A percentile compares a stretch with the other conserved stretches of the same genome.
phyloP scores from a whole-genome alignment of 2,888 invertebrate species.

The Periphyllus acericola region DNA sequence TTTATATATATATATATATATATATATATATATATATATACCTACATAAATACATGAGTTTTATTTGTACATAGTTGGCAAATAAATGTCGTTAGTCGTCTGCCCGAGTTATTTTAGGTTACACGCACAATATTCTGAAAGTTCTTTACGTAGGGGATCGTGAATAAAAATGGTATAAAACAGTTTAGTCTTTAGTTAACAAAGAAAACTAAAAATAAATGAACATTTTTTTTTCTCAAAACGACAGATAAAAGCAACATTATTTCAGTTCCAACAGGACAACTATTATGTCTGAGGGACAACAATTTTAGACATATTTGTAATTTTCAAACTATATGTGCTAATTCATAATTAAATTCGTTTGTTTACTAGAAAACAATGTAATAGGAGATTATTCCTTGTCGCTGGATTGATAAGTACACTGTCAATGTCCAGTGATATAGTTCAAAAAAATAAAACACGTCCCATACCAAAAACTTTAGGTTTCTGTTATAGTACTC shows the following conservation, averaged over 20 bases:
- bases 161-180: neutral
- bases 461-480: too few relatives aligned
- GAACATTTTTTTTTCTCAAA: neutral
- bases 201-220: neutral
- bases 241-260: neutral
- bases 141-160: neutral
- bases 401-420: neutral
- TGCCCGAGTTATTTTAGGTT: constrained; percentile 17
- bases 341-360: neutral
- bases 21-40: too few relatives aligned
- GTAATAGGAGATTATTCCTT: too few relatives aligned
- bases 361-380: neutral
- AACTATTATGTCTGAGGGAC: neutral
- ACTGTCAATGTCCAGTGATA: neutral
- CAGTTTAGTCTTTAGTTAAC: neutral
- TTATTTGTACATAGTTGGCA: constrained; percentile 29
- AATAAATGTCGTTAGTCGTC: constrained; percentile 28
- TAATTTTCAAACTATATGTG: too few relatives aligned
- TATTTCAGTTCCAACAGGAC: neutral
- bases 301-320: too few relatives aligned
- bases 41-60: constrained; percentile 8
- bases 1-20: too few relatives aligned
- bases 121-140: constrained; percentile 7
- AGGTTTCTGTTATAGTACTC: too few relatives aligned
- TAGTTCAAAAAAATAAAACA: neutral